These are phyloP conservation scores for Chesias legatella DNA, from an alignment of 2,888 invertebrate genomes.

Conservation along the genomic window DNA sequence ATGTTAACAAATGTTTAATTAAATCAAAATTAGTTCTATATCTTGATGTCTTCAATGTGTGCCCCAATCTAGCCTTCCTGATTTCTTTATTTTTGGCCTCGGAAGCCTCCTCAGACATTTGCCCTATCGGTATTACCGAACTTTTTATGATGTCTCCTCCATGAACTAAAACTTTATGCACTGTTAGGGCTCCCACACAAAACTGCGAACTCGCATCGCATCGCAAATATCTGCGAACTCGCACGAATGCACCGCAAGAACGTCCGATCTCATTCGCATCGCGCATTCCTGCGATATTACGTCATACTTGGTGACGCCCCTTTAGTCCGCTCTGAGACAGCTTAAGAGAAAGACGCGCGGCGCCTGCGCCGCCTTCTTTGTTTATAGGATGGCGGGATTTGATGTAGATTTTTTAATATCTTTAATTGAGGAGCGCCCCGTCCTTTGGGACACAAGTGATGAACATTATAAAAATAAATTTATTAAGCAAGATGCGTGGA, in stretches of 20 bases:
- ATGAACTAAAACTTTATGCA: too few relatives aligned
- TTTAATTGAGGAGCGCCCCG: conserved; percentile 19
- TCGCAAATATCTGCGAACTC: conserved; percentile 29
- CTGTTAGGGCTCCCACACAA: conserved; percentile 17
- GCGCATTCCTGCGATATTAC: conserved; percentile 28
- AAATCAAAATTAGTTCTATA: too few relatives aligned
- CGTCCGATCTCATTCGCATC: conserved; percentile 29
- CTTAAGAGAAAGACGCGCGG: conserved; percentile 25
- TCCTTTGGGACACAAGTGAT: conserved; percentile 32
- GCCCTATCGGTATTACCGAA: too few relatives aligned
- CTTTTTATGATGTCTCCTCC: too few relatives aligned
- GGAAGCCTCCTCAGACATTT: too few relatives aligned
- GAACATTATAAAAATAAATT: conserved; percentile 33
- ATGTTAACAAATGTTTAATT: too few relatives aligned
- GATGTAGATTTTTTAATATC: conserved; percentile 29
- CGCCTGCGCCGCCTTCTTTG: too few relatives aligned
- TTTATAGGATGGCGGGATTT: conserved; percentile 28
- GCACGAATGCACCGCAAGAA: conserved; percentile 25
- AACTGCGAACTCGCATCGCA: conserved; percentile 23
- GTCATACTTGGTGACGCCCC: conserved; percentile 28
- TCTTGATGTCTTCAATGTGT: too few relatives aligned
- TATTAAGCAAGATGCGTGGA: conserved; percentile 27
- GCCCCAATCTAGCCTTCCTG: too few relatives aligned
- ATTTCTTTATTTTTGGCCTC: too few relatives aligned
- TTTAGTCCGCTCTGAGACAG: conserved; percentile 30